These are phyloP conservation scores for Anoplopoma fimbria DNA, from an alignment of 2,113 vertebrate genomes.

Conservation along the genomic window DNA sequence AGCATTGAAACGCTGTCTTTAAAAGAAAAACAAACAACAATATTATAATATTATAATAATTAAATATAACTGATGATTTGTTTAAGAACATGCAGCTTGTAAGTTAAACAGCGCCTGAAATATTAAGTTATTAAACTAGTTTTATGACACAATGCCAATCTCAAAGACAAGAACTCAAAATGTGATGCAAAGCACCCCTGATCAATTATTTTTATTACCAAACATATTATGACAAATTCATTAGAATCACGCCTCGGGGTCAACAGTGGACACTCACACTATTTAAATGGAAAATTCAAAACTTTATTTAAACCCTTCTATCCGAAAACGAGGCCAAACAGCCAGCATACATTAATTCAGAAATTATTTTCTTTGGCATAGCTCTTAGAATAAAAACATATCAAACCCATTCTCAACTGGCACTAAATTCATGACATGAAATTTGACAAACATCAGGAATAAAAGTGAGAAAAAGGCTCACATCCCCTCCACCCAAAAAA, in stretches of 20 bases:
- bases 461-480: background rate
- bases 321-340: slow-evolving; percentile 13
- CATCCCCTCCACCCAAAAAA: background rate
- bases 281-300: background rate
- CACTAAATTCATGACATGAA: background rate
- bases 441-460: slow-evolving; percentile 21
- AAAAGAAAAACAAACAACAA: too few species aligned
- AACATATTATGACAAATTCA: background rate
- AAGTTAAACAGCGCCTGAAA: too few species aligned
- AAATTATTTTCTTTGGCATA: background rate
- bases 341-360: background rate
- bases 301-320: slow-evolving; percentile 16
- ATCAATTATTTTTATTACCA: too few species aligned
- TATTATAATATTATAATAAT: too few species aligned
- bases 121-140: background rate
- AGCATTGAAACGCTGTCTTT: too few species aligned
- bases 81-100: too few species aligned
- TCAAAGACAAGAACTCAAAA: background rate
- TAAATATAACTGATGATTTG: too few species aligned
- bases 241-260: too few species aligned
- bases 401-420: background rate
- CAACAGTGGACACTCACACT: background rate
- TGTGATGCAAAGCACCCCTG: background rate
- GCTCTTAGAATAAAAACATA: background rate
- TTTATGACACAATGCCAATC: background rate